Conservation (phyloP, 2,797 vertebrate genomes). For the Euphonia xanthogaster region DNA sequence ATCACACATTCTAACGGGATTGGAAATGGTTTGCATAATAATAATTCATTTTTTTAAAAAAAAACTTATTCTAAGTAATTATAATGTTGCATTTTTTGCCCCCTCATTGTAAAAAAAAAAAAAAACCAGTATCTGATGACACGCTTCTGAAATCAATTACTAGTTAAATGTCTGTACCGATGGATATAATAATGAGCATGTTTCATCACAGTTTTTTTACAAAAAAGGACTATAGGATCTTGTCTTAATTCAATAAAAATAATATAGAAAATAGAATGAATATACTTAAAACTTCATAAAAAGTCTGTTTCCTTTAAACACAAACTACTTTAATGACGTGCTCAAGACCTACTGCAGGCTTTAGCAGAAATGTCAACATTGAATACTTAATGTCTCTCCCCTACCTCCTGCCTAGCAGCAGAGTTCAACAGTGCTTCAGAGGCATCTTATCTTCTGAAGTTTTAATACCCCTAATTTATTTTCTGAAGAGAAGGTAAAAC, state of each 20-base stretch:
- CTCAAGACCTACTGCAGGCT: slow-evolving; percentile 43
- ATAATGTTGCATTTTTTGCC: not conserved
- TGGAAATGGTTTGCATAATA: not conserved
- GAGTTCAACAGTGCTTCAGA: slow-evolving; percentile 59
- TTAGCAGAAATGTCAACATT: not conserved
- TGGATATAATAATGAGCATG: not conserved
- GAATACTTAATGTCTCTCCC: not conserved
- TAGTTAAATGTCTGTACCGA: not conserved
- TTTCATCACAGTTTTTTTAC: not conserved
- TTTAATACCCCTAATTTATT: slow-evolving; percentile 64
- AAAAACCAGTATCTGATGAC: not conserved
- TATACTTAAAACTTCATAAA: not conserved
- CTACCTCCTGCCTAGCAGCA: slow-evolving; percentile 18
- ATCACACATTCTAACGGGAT: not conserved
- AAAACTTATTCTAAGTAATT: not conserved
- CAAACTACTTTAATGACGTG: slow-evolving; percentile 1
- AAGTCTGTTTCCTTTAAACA: not conserved
- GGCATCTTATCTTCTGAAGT: slow-evolving; percentile 44
- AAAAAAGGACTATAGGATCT: not conserved
- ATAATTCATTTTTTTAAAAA: not conserved
- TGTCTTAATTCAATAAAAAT: not conserved
- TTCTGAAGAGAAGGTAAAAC: slow-evolving; percentile 62
- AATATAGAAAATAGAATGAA: not conserved
- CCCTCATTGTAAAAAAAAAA: not conserved
- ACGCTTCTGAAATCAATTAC: not conserved